Conservation (phyloP, 2,113 vertebrate genomes). For the Australoheros scitulus region DNA sequence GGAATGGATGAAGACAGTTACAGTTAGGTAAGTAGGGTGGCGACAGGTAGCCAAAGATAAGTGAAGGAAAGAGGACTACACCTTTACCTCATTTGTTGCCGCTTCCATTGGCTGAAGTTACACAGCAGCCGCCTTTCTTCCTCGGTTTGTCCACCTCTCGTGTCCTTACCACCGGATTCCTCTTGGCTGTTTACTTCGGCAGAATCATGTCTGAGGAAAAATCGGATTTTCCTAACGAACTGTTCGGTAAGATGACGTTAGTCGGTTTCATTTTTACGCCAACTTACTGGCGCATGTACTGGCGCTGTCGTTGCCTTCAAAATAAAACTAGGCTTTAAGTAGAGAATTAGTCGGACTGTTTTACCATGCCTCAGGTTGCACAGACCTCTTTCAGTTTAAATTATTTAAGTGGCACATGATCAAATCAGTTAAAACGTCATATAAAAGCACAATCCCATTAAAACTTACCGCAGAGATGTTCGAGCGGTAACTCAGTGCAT, state of each 20-base stretch:
- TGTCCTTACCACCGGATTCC: constrained; percentile 7
- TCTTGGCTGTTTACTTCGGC: not conserved
- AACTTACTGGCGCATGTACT: not conserved
- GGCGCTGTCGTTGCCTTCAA: not conserved
- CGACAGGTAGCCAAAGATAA: constrained; percentile 41
- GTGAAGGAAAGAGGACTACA: constrained; percentile 10
- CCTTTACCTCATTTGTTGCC: not conserved
- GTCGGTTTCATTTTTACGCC: not conserved
- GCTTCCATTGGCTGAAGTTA: not conserved
- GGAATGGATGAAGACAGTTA: constrained; percentile 24
- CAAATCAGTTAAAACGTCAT: not conserved
- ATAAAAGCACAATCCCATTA: not conserved
- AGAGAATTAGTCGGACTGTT: not conserved
- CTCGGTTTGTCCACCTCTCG: not conserved
- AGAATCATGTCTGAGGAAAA: constrained; percentile 83
- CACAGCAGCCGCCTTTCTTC: not conserved
- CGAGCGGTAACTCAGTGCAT: not conserved
- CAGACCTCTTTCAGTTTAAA: accelerated
- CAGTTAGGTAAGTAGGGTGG: constrained; percentile 21
- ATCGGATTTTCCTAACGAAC: constrained; percentile 81
- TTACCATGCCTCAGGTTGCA: accelerated
- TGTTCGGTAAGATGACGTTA: constrained; percentile 80
- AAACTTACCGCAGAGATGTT: not conserved
- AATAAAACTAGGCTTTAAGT: not conserved
- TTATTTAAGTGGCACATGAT: not conserved